Percentiles rank a stretch among this genome's conserved stretches.
Evolutionary conservation across 2,113 vertebrate genomes (phyloP).

Genomic region (Neodontobutis hainanensis): DNA sequence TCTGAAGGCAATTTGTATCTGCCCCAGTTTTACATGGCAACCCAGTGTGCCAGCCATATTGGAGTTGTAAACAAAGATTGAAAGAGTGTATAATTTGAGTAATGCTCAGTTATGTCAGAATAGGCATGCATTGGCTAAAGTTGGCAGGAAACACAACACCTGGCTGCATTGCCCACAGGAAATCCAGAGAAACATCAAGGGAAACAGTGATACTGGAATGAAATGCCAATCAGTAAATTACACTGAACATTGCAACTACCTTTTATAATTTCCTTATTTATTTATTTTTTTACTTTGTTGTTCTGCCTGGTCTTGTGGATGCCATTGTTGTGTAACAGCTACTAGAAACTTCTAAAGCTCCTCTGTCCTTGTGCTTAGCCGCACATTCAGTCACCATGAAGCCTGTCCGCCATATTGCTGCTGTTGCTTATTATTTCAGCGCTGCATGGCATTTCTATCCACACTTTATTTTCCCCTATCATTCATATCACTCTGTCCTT

Average conservation of each 20-base stretch:
- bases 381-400: conserved; percentile 19
- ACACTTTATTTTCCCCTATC: neutral
- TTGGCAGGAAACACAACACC: conserved; percentile 78
- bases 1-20: conserved; percentile 48
- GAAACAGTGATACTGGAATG: conserved; percentile 44
- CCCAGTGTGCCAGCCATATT: conserved; percentile 43
- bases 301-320: conserved; percentile 40
- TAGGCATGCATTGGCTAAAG: conserved; percentile 50
- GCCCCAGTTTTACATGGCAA: conserved; percentile 56
- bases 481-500: conserved; percentile 28
- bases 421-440: conserved; percentile 55
- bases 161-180: conserved; percentile 69
- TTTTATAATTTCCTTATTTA: conserved; percentile 15
- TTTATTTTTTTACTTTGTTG: conserved; percentile 22
- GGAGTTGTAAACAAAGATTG: conserved; percentile 52
- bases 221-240: too few relatives aligned
- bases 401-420: conserved; percentile 44
- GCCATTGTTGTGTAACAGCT: conserved; percentile 38
- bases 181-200: conserved; percentile 60
- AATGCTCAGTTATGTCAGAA: conserved; percentile 47
- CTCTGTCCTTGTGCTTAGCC: conserved; percentile 52
- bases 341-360: conserved; percentile 44
- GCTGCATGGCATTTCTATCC: conserved; percentile 55
- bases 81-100: conserved; percentile 57
- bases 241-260: too few relatives aligned